Evolutionary conservation across 2,888 invertebrate genomes (phyloP).

Genomic region (Teleogryllus oceanicus): DNA sequence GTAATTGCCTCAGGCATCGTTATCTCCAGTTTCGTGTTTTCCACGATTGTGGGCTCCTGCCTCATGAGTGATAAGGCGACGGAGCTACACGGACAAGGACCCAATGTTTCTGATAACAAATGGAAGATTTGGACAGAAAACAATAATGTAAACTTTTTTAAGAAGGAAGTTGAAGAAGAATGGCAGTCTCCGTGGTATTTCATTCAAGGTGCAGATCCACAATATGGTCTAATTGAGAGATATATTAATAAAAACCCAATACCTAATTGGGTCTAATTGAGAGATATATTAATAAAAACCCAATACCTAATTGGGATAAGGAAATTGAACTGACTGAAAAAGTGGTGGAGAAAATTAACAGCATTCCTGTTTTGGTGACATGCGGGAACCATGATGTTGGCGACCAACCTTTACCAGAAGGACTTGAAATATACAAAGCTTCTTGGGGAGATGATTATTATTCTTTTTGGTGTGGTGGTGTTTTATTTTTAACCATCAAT

Average conservation of each 20-base stretch:
- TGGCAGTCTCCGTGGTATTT: constrained; percentile 50
- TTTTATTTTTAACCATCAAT: constrained; percentile 51
- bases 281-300: constrained; percentile 42
- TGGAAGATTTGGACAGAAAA: constrained; percentile 26
- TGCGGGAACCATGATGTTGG: constrained; percentile 56
- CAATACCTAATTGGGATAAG: constrained; percentile 46
- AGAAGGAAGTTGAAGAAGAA: constrained; percentile 40
- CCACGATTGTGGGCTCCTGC: too few species aligned
- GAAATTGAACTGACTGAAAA: constrained; percentile 46
- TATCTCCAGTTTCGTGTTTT: too few species aligned
- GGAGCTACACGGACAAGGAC: background rate
- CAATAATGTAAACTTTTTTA: constrained; percentile 21
- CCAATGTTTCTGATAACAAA: background rate
- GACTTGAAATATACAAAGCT: constrained; percentile 42
- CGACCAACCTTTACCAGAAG: constrained; percentile 47
- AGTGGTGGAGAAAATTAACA: constrained; percentile 48
- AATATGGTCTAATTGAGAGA: constrained; percentile 50
- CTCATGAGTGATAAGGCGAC: background rate
- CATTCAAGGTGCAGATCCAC: constrained; percentile 52
- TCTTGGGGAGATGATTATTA: constrained; percentile 52
- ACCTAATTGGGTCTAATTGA: constrained; percentile 50
- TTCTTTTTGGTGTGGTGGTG: constrained; percentile 51
- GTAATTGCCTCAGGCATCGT: too few species aligned
- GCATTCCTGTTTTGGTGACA: constrained; percentile 51
- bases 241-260: constrained; percentile 42